These are phyloP conservation scores for Conops quadrifasciatus DNA, from an alignment of 2,888 invertebrate species.

Conservation along the genomic window DNA sequence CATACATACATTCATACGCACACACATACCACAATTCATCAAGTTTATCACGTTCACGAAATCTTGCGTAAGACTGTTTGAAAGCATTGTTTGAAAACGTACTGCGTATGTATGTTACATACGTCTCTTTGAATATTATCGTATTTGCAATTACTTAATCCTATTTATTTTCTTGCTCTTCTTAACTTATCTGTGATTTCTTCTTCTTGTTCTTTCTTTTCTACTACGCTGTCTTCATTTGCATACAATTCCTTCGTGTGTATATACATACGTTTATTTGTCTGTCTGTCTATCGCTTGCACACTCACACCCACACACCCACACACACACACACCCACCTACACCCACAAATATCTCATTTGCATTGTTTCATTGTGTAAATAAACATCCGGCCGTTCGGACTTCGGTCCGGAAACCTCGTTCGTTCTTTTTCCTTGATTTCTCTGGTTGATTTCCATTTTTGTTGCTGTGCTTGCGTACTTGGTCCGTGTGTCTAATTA, in stretches of 20 bases:
- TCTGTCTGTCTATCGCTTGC: not conserved
- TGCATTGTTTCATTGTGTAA: conserved; percentile 36
- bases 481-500: conserved; percentile 28
- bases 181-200: too few relatives aligned
- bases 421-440: conserved; percentile 14
- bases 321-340: conserved; percentile 36
- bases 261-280: not conserved
- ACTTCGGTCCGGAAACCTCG: conserved; percentile 12
- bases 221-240: not conserved
- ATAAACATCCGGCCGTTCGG: conserved; percentile 25
- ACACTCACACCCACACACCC: not conserved
- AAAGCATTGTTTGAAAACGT: too few relatives aligned
- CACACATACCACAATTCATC: too few relatives aligned
- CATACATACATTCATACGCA: too few relatives aligned
- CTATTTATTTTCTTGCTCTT: not conserved
- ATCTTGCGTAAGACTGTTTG: too few relatives aligned
- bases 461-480: conserved; percentile 25
- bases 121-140: too few relatives aligned
- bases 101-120: too few relatives aligned
- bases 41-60: too few relatives aligned
- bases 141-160: not conserved
- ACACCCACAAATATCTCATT: conserved; percentile 26
- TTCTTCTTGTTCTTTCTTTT: not conserved
- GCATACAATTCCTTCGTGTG: not conserved
- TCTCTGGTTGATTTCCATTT: conserved; percentile 29